These are phyloP conservation scores for Diogma glabrata DNA, from an alignment of 2,888 invertebrate genomes.

Conservation along the genomic window DNA sequence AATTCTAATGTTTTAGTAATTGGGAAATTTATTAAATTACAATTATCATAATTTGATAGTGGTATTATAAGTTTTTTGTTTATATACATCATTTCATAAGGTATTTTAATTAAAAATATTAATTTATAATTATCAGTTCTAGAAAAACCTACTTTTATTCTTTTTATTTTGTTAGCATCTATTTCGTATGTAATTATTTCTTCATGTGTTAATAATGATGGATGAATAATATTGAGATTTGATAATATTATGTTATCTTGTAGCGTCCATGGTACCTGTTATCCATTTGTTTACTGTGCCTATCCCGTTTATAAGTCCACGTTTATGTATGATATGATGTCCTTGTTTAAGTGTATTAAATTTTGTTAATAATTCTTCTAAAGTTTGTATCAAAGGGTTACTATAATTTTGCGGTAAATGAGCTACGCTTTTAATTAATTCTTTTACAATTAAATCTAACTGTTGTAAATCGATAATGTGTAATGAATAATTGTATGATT, in stretches of 20 bases:
- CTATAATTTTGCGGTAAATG: no score
- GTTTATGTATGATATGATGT: neutral
- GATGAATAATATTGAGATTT: neutral
- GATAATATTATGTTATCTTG: no score
- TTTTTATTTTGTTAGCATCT: neutral
- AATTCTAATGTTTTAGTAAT: neutral
- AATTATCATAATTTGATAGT: neutral
- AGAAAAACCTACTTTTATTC: neutral
- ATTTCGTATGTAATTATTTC: neutral
- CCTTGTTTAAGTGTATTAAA: neutral
- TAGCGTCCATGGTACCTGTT: neutral
- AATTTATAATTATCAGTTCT: neutral
- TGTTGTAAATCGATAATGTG: neutral
- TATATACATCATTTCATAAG: neutral
- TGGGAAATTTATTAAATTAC: neutral
- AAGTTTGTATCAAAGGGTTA: neutral
- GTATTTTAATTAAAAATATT: slow-evolving; percentile 1
- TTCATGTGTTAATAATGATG: neutral
- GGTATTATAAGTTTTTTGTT: neutral
- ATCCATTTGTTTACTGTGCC: neutral
- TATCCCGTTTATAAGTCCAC: neutral
- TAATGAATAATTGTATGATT: neutral
- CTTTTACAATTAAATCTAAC: neutral
- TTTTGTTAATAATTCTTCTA: neutral
- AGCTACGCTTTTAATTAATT: neutral